Base-by-base conservation (phyloP, 2,113 vertebrate species). In the Brachyistius frenatus region DNA sequence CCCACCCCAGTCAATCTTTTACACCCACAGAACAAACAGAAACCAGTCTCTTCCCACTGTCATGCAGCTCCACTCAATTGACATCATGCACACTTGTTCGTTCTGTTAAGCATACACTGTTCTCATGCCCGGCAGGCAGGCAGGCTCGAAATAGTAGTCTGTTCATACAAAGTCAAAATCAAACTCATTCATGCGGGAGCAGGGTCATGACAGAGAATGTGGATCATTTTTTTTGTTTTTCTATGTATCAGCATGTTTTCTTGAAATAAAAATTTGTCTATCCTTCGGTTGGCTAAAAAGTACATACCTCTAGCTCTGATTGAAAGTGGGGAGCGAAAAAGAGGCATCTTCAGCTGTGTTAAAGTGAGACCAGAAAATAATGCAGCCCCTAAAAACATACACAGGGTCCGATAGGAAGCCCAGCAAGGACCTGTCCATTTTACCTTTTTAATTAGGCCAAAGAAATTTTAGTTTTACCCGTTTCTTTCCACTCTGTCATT, bases 101-200 rank as follows among this genome's bases (percentile, higher is more conserved):
- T 56, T 86, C 68, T 35, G 44, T 87, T 73, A 75, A 77, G 76
- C 84, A 68, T 71, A 66, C 77, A 36, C 63, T 49, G 67, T 16
- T 73, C 71, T 66, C 84, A 85, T 80, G 77, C 69, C 85, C 78
- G 7, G 85, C 90, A 85, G 87, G 85, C 90, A 85, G 87, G 83
- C 90, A 91, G 83, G 73, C 81, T 66, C 57, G 14, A 67, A 76
- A 87, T 65, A 83, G 78, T 77, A 13, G 11, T 50, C 55, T 35
- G 33, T 52, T 83, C 71, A 80, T 74, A 68, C 62, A 86, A 87
- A 72, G 37, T 83, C 78, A 82, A 80, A 87, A 66, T 86, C 85
- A 88, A 90, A 91, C 70, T 83, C 55, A 82, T 89, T 79, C 93
- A 93, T 93, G 93, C 92, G 5, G 88, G 87, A 74, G 76, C 39